phyloP scores from a whole-genome alignment of 2,888 invertebrate genomes.

The Bunonema sp. region DNA sequence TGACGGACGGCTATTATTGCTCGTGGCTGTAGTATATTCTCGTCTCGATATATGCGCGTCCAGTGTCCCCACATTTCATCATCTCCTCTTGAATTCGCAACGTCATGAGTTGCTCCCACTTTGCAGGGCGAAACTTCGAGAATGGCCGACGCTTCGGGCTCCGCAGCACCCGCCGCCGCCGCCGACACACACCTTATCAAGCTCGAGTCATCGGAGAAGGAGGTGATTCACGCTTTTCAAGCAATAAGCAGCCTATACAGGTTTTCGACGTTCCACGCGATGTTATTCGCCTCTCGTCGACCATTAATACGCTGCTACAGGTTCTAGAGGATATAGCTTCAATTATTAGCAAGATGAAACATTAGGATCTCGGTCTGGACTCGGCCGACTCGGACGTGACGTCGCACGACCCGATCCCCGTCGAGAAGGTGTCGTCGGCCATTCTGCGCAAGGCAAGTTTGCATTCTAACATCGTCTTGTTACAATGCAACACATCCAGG shows the following conservation, averaged over 20 bases:
- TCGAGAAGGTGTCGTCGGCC: slow-evolving; percentile 90
- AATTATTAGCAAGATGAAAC: neutral
- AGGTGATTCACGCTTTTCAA: slow-evolving; percentile 50
- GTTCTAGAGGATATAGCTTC: slow-evolving; percentile 9
- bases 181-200: no score
- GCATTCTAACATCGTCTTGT: neutral
- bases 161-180: no score
- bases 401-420: slow-evolving; percentile 78
- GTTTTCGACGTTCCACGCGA: slow-evolving; percentile 88
- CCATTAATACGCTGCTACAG: slow-evolving; percentile 94
- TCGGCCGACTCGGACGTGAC: no score
- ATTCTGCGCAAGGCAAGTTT: slow-evolving; percentile 69
- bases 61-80: no score
- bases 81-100: no score
- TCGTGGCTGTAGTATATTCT: no score
- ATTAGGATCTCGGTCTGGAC: slow-evolving; percentile 49
- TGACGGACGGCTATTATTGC: no score
- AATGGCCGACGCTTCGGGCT: no score
- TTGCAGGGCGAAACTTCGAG: no score
- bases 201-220: slow-evolving; percentile 18
- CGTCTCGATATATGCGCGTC: no score
- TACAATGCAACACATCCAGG: slow-evolving; percentile 8
- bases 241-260: slow-evolving; percentile 80
- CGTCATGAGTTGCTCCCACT: no score
- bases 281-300: slow-evolving; percentile 89